Percentiles rank a stretch among this genome's conserved stretches.
Evolutionary conservation across 1,140 invertebrate genomes (phyloP).

Genomic region (Drosophila punjabiensis): DNA sequence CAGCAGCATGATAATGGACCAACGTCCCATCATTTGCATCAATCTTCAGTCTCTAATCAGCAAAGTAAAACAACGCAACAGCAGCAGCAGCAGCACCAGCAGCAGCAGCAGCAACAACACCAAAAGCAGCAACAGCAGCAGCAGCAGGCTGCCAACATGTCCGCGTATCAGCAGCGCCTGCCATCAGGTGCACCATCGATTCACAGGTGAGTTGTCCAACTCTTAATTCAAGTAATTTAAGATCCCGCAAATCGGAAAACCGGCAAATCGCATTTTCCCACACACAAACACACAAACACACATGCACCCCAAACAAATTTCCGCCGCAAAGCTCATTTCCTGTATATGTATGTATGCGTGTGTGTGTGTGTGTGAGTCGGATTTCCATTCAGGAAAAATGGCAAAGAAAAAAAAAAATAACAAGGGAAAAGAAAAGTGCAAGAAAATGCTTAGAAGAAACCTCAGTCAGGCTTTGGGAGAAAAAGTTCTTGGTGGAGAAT

Average conservation of each 20-base stretch:
- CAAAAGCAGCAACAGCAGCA: constrained; percentile 65
- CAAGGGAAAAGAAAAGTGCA: neutral
- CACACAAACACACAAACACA: constrained; percentile 3
- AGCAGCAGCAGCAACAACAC: constrained; percentile 46
- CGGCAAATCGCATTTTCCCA: constrained; percentile 6
- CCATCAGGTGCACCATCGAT: constrained; percentile 80
- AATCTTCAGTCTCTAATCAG: constrained; percentile 71
- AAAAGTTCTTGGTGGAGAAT: neutral
- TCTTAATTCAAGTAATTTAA: constrained; percentile 19
- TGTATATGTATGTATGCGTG: constrained; percentile 48
- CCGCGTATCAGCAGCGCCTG: constrained; percentile 83
- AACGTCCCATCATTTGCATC: constrained; percentile 80
- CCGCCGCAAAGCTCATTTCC: constrained; percentile 71
- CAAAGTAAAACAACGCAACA: constrained; percentile 65
- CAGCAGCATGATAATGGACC: constrained; percentile 83
- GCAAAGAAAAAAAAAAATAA: neutral
- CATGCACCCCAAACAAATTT: constrained; percentile 33
- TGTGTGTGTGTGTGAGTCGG: neutral
- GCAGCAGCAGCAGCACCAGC: constrained; percentile 55
- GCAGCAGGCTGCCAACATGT: constrained; percentile 77
- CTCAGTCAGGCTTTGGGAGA: neutral
- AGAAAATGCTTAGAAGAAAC: neutral
- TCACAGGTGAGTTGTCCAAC: constrained; percentile 75
- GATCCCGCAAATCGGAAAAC: constrained; percentile 2
- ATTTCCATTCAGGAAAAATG: constrained; percentile 7